phyloP scores from a whole-genome alignment of 2,888 invertebrate genomes.

The Drosophila sordidula region DNA sequence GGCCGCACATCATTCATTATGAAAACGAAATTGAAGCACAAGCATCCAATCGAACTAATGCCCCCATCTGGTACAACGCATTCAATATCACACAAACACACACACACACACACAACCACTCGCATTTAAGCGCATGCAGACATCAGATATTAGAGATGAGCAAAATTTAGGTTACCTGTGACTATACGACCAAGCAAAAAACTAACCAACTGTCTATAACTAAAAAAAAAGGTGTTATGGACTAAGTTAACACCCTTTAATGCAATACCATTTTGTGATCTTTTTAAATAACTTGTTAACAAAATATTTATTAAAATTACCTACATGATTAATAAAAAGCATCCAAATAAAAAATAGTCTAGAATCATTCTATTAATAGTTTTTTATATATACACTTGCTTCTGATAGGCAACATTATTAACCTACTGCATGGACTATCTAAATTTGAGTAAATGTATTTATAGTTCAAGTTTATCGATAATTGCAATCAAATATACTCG shows the following conservation, averaged over 20 bases:
- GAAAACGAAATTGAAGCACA: conserved; percentile 36
- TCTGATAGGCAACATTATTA: not conserved
- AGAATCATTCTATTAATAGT: conserved; percentile 9
- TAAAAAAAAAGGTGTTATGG: not conserved
- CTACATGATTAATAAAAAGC: not conserved
- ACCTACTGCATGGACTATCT: not conserved
- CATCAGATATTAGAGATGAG: conserved; percentile 45
- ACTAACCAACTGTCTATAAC: not conserved
- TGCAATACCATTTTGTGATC: too few species aligned
- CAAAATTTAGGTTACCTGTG: conserved; percentile 18
- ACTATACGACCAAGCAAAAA: conserved; percentile 6
- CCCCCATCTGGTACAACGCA: conserved; percentile 40
- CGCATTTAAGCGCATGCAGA: conserved; percentile 5
- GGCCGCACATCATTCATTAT: conserved; percentile 44
- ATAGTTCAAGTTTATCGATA: conserved; percentile 1
- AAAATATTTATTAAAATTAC: not conserved
- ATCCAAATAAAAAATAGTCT: not conserved
- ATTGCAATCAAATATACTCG: conserved; percentile 1
- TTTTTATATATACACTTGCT: conserved; percentile 1
- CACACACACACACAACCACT: not conserved
- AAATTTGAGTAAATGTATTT: not conserved
- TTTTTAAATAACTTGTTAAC: not conserved
- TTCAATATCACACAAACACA: conserved; percentile 12
- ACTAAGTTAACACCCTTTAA: not conserved
- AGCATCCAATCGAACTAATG: conserved; percentile 20